Percentiles rank a stretch among this genome's conserved stretches.
These are phyloP conservation scores for Pogonus chalceus DNA, from an alignment of 1,140 invertebrate species.

Conservation along the genomic window DNA sequence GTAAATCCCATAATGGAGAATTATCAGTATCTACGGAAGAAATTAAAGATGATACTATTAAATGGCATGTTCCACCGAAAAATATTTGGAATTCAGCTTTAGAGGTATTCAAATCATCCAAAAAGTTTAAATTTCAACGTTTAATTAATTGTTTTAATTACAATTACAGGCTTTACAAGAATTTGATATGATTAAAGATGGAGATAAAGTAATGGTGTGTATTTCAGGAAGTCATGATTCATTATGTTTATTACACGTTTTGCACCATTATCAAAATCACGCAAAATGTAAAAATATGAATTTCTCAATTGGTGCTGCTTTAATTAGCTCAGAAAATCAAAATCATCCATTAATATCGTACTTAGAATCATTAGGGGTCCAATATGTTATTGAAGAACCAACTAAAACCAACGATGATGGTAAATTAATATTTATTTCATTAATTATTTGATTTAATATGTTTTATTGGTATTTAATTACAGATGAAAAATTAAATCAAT, in stretches of 20 bases:
- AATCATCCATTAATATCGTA: slow-evolving; percentile 47
- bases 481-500: neutral
- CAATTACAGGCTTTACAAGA: slow-evolving; percentile 66
- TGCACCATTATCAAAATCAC: slow-evolving; percentile 76
- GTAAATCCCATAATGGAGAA: neutral
- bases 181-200: slow-evolving; percentile 75
- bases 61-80: slow-evolving; percentile 71
- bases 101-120: too few species aligned
- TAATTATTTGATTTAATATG: neutral
- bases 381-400: slow-evolving; percentile 63
- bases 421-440: slow-evolving; percentile 12
- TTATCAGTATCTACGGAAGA: slow-evolving; percentile 37
- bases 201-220: slow-evolving; percentile 74
- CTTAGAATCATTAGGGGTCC: slow-evolving; percentile 51
- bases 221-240: slow-evolving; percentile 77
- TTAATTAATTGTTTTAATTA: neutral
- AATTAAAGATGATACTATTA: slow-evolving; percentile 8
- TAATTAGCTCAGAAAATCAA: slow-evolving; percentile 52
- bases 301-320: slow-evolving; percentile 67
- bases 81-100: slow-evolving; percentile 70
- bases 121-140: neutral
- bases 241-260: slow-evolving; percentile 67
- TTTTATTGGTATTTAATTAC: neutral
- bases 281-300: slow-evolving; percentile 59
- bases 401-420: slow-evolving; percentile 19